Percentiles rank a stretch among this genome's conserved stretches.
Conservation (phyloP, 2,797 vertebrate species). For the Bovichtus variegatus region DNA sequence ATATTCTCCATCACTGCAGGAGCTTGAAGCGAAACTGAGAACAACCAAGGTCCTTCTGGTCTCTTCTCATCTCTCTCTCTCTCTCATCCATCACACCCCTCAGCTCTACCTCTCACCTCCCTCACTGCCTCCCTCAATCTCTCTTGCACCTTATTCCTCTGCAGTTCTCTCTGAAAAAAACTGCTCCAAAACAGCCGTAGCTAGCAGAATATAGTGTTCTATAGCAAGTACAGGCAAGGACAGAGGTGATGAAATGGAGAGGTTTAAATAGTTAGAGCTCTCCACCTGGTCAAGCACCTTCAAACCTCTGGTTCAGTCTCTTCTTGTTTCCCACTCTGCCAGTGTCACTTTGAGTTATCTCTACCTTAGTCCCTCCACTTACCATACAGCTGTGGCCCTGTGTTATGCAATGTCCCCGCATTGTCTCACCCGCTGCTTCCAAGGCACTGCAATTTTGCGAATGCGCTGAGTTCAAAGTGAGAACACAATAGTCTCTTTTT, state of each 20-base stretch:
- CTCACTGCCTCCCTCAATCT: conserved; percentile 47
- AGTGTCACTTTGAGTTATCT: conserved; percentile 37
- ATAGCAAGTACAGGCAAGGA: conserved; percentile 36
- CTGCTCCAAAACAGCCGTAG: conserved; percentile 49
- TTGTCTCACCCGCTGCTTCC: conserved; percentile 45
- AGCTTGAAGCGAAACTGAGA: conserved; percentile 67
- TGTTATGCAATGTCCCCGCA: conserved; percentile 32
- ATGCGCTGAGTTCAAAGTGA: conserved; percentile 37
- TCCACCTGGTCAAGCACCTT: conserved; percentile 18
- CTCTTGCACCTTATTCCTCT: conserved; percentile 53
- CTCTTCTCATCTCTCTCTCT: conserved; percentile 63
- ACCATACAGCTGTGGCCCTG: conserved; percentile 36
- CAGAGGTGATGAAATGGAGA: conserved; percentile 28
- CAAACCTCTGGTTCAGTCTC: conserved; percentile 20
- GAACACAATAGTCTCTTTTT: conserved; percentile 24
- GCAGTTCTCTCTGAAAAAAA: conserved; percentile 43
- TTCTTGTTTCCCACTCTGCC: conserved; percentile 20
- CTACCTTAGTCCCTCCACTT: conserved; percentile 22
- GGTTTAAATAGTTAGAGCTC: conserved; percentile 14
- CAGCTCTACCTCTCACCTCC: conserved; percentile 70
- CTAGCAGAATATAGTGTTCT: conserved; percentile 22
- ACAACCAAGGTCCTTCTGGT: conserved; percentile 74
- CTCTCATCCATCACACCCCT: conserved; percentile 74
- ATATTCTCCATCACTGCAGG: conserved; percentile 61
- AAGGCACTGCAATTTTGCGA: conserved; percentile 30